Evolutionary conservation across 2,888 invertebrate species (phyloP).

Genomic region (Cryptus armator): DNA sequence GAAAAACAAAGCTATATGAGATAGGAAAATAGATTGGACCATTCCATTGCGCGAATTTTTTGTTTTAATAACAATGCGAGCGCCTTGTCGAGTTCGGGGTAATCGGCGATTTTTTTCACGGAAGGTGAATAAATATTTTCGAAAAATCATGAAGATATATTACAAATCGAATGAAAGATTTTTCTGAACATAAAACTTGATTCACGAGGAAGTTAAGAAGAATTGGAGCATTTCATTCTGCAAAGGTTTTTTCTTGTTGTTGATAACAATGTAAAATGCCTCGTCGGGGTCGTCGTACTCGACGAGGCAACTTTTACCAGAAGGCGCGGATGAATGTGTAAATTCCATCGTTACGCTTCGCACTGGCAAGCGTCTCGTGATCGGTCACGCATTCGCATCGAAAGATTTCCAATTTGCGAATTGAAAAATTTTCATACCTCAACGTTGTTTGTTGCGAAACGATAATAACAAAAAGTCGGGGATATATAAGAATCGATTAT

Average conservation of each 20-base stretch:
- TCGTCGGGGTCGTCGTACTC: slow-evolving; percentile 4
- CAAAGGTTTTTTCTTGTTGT: background rate
- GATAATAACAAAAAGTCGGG: background rate
- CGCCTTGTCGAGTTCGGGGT: too few relatives aligned
- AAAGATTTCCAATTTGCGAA: slow-evolving; percentile 28
- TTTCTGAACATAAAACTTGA: too few relatives aligned
- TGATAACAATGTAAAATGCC: background rate
- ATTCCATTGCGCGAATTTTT: background rate
- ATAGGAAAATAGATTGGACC: background rate
- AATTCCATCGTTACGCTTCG: slow-evolving; percentile 8
- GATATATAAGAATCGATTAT: background rate
- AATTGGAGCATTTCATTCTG: background rate
- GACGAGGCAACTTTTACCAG: slow-evolving; percentile 21
- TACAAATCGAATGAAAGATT: too few relatives aligned
- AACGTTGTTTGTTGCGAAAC: slow-evolving; percentile 18
- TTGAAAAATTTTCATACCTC: background rate
- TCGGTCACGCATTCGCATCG: slow-evolving; percentile 10
- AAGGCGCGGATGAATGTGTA: slow-evolving; percentile 4
- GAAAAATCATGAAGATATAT: too few relatives aligned
- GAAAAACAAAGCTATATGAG: background rate
- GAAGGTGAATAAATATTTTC: too few relatives aligned
- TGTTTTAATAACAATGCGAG: too few relatives aligned
- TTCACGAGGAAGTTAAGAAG: too few relatives aligned
- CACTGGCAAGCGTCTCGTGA: background rate
- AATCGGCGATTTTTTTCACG: too few relatives aligned